A percentile compares a stretch with the other conserved stretches of the same genome.
These are phyloP conservation scores for Darevskia nairensis DNA, from an alignment of 2,797 vertebrate species.

Conservation along the genomic window DNA sequence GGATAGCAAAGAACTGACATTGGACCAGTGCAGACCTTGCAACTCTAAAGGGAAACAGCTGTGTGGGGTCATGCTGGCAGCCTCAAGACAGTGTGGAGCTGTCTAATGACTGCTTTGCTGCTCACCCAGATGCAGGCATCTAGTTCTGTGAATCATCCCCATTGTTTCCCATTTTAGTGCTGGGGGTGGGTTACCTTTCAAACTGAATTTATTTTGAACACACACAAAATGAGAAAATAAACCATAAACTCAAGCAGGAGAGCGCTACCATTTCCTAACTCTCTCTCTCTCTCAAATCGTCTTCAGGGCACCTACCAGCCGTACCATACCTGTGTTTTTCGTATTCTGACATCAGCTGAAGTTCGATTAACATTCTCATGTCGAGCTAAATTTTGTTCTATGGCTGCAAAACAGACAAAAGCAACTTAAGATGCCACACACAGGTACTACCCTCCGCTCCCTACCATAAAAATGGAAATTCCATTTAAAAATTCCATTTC, in stretches of 20 bases:
- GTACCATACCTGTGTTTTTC: slow-evolving; percentile 90
- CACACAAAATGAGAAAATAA: not conserved
- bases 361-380: slow-evolving; percentile 82
- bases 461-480: not conserved
- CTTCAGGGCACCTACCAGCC: not conserved
- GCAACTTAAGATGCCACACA: fast-evolving
- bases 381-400: slow-evolving; percentile 87
- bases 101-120: not conserved
- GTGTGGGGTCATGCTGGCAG: no score
- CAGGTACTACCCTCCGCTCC: no score
- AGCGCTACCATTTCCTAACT: not conserved
- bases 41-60: not conserved
- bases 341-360: slow-evolving; percentile 90
- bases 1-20: not conserved
- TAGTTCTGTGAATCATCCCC: not conserved
- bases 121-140: not conserved
- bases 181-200: not conserved
- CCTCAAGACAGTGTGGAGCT: not conserved
- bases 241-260: no score
- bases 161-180: not conserved
- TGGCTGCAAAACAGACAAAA: slow-evolving; percentile 77
- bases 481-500: no score
- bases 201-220: not conserved
- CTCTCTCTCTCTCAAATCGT: not conserved
- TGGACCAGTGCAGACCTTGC: not conserved